These are phyloP conservation scores for Cryptocheilus praepositus DNA, from an alignment of 2,888 invertebrate genomes.

Conservation along the genomic window DNA sequence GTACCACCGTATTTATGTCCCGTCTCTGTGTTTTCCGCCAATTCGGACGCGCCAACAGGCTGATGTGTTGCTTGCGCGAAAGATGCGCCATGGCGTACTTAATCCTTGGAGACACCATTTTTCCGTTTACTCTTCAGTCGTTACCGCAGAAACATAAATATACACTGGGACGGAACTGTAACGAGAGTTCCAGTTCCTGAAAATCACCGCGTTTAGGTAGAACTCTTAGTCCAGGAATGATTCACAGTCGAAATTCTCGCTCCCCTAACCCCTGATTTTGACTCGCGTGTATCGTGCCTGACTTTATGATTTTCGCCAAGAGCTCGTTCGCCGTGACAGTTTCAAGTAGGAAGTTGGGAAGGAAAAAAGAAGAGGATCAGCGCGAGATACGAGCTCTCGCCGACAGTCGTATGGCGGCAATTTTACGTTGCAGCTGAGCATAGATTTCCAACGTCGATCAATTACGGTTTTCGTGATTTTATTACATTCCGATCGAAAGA, in stretches of 20 bases:
- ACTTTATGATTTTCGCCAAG: neutral
- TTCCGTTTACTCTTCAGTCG: constrained; percentile 21
- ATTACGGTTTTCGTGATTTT: neutral
- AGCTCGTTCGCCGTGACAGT: neutral
- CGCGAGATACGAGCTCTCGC: too few relatives aligned
- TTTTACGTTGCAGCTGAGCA: too few relatives aligned
- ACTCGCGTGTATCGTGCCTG: neutral
- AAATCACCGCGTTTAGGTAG: too few relatives aligned
- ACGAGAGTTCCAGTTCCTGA: too few relatives aligned
- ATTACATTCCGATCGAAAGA: neutral
- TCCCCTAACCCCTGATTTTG: constrained; percentile 5
- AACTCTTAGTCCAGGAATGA: neutral
- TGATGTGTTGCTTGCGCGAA: constrained; percentile 55
- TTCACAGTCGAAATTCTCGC: neutral
- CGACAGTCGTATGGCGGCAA: too few relatives aligned
- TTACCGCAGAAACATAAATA: too few relatives aligned
- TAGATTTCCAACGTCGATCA: too few relatives aligned
- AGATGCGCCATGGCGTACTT: constrained; percentile 66
- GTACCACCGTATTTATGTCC: constrained; percentile 36
- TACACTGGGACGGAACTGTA: too few relatives aligned
- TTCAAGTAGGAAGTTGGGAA: constrained; percentile 4
- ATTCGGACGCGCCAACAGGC: constrained; percentile 58
- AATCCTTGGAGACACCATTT: constrained; percentile 60
- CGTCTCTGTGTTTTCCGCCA: constrained; percentile 54
- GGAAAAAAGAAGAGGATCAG: constrained; percentile 18